Base-by-base conservation (phyloP, 2,113 vertebrate species). In the Alosa alosa region DNA sequence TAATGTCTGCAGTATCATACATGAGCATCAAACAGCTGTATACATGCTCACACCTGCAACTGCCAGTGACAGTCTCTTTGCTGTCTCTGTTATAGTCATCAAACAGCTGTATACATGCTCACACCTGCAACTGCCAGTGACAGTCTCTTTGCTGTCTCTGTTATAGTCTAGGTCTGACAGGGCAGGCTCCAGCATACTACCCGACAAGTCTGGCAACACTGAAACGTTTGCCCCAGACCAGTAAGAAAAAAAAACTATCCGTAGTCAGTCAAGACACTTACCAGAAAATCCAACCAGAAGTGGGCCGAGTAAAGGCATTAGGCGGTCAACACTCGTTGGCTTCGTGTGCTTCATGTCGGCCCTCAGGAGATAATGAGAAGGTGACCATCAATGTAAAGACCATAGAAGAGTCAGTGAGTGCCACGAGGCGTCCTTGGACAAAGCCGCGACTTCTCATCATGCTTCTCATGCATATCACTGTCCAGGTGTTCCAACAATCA, bases 11-110 rank as follows among this genome's bases (percentile, higher is more conserved):
- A 85, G 84, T 85, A 81, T 81, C 84, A 81, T 85, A 81, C 84
- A 85, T 52, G 84, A 85, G 68, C 84, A 85, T 85, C 84, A 85
- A 78, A 72, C 68, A 78, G 72, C 72, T 85, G 68, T 81, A 78
- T 85, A 50, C 84, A 81, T 85, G 84, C 47, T 85, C 68, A 85
- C 84, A 84, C 84, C 84, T 84, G 84, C 68, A 81, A 78, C 84
- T 84, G 84, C 68, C 64, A 52, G 46, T 9, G 45, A 1, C 47
- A 47, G 13, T 46, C 25, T 15, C 44, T 17, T 25, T 9, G 64
- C 25, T 17, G 44, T 46, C 83, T 20, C 64, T 84, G 60, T 84
- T 84, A 46, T 31, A 31, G 31, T 31, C 84, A 85, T 85, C 84
- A 85, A 78, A 72, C 68, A 78, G 72, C 72, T 85, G 68, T 81